These are phyloP conservation scores for Criorhina ranunculi DNA, from an alignment of 2,888 invertebrate species.

Conservation along the genomic window DNA sequence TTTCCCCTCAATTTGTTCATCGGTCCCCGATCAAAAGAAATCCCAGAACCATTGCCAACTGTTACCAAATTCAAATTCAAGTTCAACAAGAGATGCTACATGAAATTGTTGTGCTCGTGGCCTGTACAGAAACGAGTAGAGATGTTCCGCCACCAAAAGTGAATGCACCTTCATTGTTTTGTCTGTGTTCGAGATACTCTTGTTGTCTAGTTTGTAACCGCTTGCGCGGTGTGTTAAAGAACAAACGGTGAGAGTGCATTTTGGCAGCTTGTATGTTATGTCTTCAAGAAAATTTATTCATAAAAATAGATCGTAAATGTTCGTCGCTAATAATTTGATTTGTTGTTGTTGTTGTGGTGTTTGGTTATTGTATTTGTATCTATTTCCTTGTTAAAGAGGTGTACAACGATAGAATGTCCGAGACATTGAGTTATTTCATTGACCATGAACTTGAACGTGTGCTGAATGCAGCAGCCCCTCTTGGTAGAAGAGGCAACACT, in stretches of 20 bases:
- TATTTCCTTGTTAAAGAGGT: constrained; percentile 31
- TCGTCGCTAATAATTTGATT: constrained; percentile 14
- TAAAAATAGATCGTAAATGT: constrained; percentile 62
- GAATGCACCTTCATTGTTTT: constrained; percentile 63
- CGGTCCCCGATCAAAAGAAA: constrained; percentile 48
- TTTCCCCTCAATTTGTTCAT: constrained; percentile 29
- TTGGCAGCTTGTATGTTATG: constrained; percentile 45
- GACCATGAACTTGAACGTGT: constrained; percentile 69
- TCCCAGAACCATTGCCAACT: constrained; percentile 72
- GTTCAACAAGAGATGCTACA: constrained; percentile 62
- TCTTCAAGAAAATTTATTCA: neutral
- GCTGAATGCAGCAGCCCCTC: constrained; percentile 14
- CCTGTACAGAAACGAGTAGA: constrained; percentile 1
- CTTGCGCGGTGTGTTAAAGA: constrained; percentile 37
- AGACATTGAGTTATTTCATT: constrained; percentile 61
- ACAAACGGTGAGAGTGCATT: constrained; percentile 12
- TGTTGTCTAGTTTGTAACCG: constrained; percentile 33
- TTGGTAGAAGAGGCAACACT: constrained; percentile 24
- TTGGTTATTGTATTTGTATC: too few species aligned
- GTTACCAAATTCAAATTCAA: constrained; percentile 74
- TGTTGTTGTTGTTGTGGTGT: neutral
- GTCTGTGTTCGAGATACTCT: constrained; percentile 20
- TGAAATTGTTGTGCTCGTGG: constrained; percentile 17
- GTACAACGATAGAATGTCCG: constrained; percentile 14
- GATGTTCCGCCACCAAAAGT: constrained; percentile 46